These are phyloP conservation scores for Limenitis camilla DNA, from an alignment of 2,888 invertebrate genomes.

Conservation along the genomic window DNA sequence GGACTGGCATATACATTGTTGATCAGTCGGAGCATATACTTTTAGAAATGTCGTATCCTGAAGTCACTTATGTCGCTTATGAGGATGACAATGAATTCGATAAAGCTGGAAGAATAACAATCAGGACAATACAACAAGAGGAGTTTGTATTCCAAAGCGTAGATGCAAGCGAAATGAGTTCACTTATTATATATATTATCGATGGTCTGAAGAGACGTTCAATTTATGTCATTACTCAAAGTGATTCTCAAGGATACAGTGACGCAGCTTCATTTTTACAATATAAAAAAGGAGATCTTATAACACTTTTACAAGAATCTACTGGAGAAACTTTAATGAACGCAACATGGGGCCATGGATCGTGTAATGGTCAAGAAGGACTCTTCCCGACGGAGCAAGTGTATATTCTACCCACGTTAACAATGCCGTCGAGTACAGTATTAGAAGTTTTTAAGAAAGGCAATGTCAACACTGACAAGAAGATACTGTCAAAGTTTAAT, in stretches of 20 bases:
- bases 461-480: slow-evolving; percentile 59
- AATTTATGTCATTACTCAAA: slow-evolving; percentile 84
- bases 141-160: slow-evolving; percentile 93
- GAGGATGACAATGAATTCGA: slow-evolving; percentile 65
- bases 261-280: slow-evolving; percentile 75
- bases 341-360: slow-evolving; percentile 82
- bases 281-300: slow-evolving; percentile 85
- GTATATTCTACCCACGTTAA: slow-evolving; percentile 88
- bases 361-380: slow-evolving; percentile 81
- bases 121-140: slow-evolving; percentile 89
- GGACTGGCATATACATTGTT: slow-evolving; percentile 93
- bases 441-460: slow-evolving; percentile 79
- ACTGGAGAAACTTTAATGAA: slow-evolving; percentile 84
- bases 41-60: slow-evolving; percentile 89
- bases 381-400: slow-evolving; percentile 91
- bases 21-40: slow-evolving; percentile 94
- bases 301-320: slow-evolving; percentile 83
- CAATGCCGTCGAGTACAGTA: slow-evolving; percentile 80
- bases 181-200: slow-evolving; percentile 87
- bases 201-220: slow-evolving; percentile 91
- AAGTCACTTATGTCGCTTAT: slow-evolving; percentile 85
- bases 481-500: slow-evolving; percentile 63
- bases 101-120: slow-evolving; percentile 78
- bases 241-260: slow-evolving; percentile 72
- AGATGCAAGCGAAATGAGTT: slow-evolving; percentile 89